These are phyloP conservation scores for Lethocerus indicus DNA, from an alignment of 1,140 invertebrate genomes.

Conservation along the genomic window DNA sequence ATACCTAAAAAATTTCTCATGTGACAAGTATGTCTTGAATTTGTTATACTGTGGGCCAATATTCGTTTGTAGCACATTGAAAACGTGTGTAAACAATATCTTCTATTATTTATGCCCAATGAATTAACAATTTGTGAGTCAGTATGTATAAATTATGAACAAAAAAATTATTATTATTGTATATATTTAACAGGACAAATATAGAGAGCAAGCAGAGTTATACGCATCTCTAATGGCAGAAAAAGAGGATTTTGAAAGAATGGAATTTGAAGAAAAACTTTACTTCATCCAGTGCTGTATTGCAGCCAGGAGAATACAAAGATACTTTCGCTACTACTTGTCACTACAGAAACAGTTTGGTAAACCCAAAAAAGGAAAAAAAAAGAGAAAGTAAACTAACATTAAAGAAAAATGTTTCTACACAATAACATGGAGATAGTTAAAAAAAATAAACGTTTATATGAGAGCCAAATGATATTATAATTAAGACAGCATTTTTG, in stretches of 20 bases:
- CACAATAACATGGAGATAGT: not conserved
- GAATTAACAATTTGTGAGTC: not conserved
- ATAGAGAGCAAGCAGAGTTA: not conserved
- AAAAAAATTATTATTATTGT: not conserved
- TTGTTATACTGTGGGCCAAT: not conserved
- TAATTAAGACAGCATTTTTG: no score
- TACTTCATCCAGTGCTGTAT: not conserved
- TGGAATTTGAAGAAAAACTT: not conserved
- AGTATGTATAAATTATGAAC: not conserved
- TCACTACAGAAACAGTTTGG: not conserved
- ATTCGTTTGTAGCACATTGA: not conserved
- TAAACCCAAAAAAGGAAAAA: not conserved
- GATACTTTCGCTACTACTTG: not conserved
- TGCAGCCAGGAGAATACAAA: conserved; percentile 5
- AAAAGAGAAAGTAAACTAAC: not conserved
- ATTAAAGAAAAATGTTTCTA: not conserved
- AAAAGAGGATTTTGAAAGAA: conserved; percentile 2
- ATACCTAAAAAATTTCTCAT: not conserved
- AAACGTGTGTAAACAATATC: not conserved
- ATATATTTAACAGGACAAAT: not conserved
- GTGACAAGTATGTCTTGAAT: not conserved
- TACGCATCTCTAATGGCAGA: conserved; percentile 1
- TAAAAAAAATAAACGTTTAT: not conserved
- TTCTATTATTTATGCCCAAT: not conserved
- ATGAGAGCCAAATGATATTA: not conserved